Evolutionary conservation across 1,140 invertebrate species (phyloP).

Genomic region (Atta colombica): DNA sequence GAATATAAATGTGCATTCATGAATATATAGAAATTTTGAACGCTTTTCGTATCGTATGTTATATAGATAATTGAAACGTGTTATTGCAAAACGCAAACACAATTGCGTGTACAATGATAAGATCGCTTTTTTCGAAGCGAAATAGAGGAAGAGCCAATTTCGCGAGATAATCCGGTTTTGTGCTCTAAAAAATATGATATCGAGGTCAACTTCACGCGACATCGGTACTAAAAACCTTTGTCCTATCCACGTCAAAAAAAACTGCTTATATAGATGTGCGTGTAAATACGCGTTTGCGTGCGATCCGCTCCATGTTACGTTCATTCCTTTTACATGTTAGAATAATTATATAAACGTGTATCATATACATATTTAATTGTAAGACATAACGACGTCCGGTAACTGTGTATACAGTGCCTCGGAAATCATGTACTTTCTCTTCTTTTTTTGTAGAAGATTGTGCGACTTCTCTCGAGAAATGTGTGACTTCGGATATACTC

Average conservation of each 20-base stretch:
- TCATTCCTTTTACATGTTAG: neutral
- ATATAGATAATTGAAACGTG: conserved; percentile 39
- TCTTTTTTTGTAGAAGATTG: neutral
- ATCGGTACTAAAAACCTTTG: conserved; percentile 33
- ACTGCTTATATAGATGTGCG: neutral
- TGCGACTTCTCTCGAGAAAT: conserved; percentile 11
- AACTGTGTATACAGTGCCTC: conserved; percentile 16
- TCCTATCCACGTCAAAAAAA: neutral
- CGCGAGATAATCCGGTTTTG: conserved; percentile 65
- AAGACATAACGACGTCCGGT: conserved; percentile 31
- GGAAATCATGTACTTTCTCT: conserved; percentile 49
- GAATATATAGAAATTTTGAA: neutral
- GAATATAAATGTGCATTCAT: too few relatives aligned
- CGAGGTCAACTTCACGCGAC: conserved; percentile 32
- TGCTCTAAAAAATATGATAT: conserved; percentile 66
- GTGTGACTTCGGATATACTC: neutral
- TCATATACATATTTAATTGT: conserved; percentile 45
- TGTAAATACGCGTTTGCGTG: neutral
- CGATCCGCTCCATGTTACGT: neutral
- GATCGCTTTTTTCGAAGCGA: conserved; percentile 44
- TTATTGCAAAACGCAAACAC: conserved; percentile 22
- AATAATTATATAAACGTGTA: conserved; percentile 52
- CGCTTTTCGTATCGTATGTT: neutral
- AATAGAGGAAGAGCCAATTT: conserved; percentile 38
- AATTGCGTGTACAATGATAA: conserved; percentile 44